These are phyloP conservation scores for Dermolepida albohirtum DNA, from an alignment of 2,888 invertebrate species.

Conservation along the genomic window DNA sequence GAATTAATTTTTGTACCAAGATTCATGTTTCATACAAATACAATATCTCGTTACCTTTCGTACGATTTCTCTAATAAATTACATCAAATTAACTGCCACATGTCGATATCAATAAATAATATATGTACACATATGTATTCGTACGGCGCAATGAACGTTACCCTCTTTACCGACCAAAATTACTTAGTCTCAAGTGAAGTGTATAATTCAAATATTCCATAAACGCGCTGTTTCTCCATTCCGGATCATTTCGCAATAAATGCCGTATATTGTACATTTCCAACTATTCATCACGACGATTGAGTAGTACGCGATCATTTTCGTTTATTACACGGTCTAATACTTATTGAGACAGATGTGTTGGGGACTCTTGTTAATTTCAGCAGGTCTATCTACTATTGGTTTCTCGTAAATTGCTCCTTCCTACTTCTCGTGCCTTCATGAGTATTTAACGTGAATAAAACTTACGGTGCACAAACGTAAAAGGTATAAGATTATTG, in stretches of 20 bases:
- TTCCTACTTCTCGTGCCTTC: constrained; percentile 15
- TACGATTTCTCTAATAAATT: background rate
- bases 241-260: constrained; percentile 53
- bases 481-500: constrained; percentile 14
- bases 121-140: constrained; percentile 9
- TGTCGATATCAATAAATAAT: constrained; percentile 33
- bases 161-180: constrained; percentile 39
- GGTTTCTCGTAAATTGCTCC: constrained; percentile 4
- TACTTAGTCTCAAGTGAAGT: constrained; percentile 48
- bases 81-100: constrained; percentile 13
- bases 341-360: constrained; percentile 37
- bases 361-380: constrained; percentile 8
- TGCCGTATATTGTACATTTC: constrained; percentile 48
- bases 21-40: no score
- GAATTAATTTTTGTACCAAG: no score
- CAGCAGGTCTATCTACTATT: constrained; percentile 21
- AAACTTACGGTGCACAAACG: constrained; percentile 15
- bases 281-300: constrained; percentile 49
- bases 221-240: constrained; percentile 52
- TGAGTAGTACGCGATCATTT: constrained; percentile 39
- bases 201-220: constrained; percentile 54
- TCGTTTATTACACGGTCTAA: constrained; percentile 35
- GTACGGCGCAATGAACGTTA: constrained; percentile 10
- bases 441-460: constrained; percentile 12
- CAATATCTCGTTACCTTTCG: background rate